Conservation (phyloP, 2,888 invertebrate genomes). For the Euplagia quadripunctaria region DNA sequence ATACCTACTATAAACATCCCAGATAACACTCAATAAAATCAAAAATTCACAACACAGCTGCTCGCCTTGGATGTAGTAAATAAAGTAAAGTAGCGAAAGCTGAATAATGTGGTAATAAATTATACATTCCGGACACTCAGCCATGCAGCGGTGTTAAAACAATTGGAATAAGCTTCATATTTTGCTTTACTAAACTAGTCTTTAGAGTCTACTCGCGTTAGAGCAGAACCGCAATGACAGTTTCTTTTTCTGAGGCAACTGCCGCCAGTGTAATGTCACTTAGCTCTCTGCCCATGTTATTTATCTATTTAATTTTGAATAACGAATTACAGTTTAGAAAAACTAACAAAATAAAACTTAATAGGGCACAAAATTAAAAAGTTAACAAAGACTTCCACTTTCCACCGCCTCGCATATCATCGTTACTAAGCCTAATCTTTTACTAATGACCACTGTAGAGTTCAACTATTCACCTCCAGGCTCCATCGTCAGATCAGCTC, state of each 20-base stretch:
- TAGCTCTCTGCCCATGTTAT: too few relatives aligned
- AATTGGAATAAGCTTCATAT: constrained; percentile 31
- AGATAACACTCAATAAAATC: neutral
- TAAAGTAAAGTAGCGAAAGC: constrained; percentile 24
- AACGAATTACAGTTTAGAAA: too few relatives aligned
- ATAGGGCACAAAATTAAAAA: too few relatives aligned
- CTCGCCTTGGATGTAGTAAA: neutral
- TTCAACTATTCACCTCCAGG: too few relatives aligned
- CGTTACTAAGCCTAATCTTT: too few relatives aligned
- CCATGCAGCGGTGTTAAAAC: constrained; percentile 47
- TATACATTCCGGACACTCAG: constrained; percentile 50
- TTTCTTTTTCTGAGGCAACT: neutral
- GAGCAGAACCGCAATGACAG: neutral
- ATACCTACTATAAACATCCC: neutral
- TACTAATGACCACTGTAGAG: too few relatives aligned
- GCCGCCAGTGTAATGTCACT: too few relatives aligned
- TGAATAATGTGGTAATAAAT: constrained; percentile 42
- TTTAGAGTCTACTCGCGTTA: neutral
- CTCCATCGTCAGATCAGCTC: too few relatives aligned
- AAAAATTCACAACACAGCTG: constrained; percentile 5
- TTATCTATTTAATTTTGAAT: too few relatives aligned
- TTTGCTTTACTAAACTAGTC: constrained; percentile 20
- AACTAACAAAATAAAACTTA: too few relatives aligned
- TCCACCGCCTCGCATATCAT: too few relatives aligned
- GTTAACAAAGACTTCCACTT: too few relatives aligned